Base-by-base conservation (phyloP, 2,888 invertebrate genomes). In the Mayetiola destructor region DNA sequence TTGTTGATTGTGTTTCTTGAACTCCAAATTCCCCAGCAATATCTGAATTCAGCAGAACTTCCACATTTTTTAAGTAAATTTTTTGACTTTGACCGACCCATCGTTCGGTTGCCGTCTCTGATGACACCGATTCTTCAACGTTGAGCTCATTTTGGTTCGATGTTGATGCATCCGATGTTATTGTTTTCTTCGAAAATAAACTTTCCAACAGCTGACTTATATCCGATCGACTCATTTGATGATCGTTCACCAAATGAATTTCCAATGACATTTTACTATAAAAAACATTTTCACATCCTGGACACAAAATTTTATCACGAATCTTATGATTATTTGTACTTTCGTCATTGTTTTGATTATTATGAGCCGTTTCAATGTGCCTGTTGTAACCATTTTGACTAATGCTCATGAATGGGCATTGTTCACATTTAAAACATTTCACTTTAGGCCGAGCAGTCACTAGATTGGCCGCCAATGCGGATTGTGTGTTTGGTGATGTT, bases 231-330 rank as follows among this genome's bases (percentile, higher is more conserved):
- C 74, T 76, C 73, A 85, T 80, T 67, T 80, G 78, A 66, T 85
- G 85, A 66, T 85, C 84, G 63, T 79, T 77, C 23, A 79, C 75
- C 5, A 85, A 70, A 66, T 85, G 85, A 5, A 77, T 75, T 62
- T 80, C 73, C 1, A 85, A 68, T 1, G 81, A 79, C 63, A 80
- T 76, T 63, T 77, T 77, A 10, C 78, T 77, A 63, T 78, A 80
- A 64, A 84, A 84, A 2, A 79, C 69, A 65, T 82, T 82, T 1
- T 75, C 68, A 65, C 84, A 85, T 9, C 82, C 84, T 14, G 84
- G 83, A 64, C 85, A 85, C 61, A 74, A 76, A 1, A 52, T 20
- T 37, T 48, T 48, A 14, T 36, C 21, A 57, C 75, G 72, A 61
- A 39, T 16, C 23, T 59, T 56, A 56, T 4, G 48, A 12, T 23